A percentile compares a stretch with the other conserved stretches of the same genome.
These are phyloP conservation scores for Candidula unifasciata DNA, from an alignment of 2,888 invertebrate genomes.

Conservation along the genomic window DNA sequence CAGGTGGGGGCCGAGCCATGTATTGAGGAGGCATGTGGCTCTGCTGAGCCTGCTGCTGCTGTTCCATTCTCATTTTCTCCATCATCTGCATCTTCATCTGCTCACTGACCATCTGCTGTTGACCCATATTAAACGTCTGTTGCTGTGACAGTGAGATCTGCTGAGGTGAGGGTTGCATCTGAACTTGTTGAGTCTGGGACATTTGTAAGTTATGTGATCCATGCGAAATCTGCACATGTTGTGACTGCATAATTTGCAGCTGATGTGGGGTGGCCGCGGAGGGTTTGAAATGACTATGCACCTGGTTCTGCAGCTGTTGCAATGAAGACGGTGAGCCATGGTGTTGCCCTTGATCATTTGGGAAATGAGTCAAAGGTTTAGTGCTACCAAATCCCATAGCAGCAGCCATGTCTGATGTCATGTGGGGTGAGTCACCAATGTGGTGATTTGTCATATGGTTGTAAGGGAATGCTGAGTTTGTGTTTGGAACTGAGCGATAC, in stretches of 20 bases:
- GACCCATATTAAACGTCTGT: constrained; percentile 58
- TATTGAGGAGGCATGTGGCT: constrained; percentile 62
- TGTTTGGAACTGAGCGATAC: constrained; percentile 52
- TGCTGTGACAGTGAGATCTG: constrained; percentile 73
- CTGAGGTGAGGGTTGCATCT: constrained; percentile 81
- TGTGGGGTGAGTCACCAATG: constrained; percentile 49
- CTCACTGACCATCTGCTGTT: constrained; percentile 53
- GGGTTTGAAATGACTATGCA: constrained; percentile 86
- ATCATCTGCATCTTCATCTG: constrained; percentile 58
- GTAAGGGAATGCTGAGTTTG: constrained; percentile 48
- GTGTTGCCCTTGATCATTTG: constrained; percentile 61
- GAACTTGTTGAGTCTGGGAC: constrained; percentile 73
- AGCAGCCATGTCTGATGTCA: constrained; percentile 57
- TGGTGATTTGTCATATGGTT: constrained; percentile 49
- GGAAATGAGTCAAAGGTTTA: constrained; percentile 75
- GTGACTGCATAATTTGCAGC: constrained; percentile 90
- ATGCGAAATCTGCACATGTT: constrained; percentile 80
- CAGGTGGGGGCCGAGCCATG: constrained; percentile 86
- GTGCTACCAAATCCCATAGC: constrained; percentile 68
- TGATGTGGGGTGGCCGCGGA: constrained; percentile 83
- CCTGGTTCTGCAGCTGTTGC: constrained; percentile 75
- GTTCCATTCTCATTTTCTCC: constrained; percentile 62
- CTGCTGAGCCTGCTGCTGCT: constrained; percentile 58
- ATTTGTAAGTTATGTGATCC: constrained; percentile 71
- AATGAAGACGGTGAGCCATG: constrained; percentile 66